A percentile compares a stretch with the other conserved stretches of the same genome.
phyloP scores from a whole-genome alignment of 64 coral and sea anemone species.

The Platygyra sinensis region DNA sequence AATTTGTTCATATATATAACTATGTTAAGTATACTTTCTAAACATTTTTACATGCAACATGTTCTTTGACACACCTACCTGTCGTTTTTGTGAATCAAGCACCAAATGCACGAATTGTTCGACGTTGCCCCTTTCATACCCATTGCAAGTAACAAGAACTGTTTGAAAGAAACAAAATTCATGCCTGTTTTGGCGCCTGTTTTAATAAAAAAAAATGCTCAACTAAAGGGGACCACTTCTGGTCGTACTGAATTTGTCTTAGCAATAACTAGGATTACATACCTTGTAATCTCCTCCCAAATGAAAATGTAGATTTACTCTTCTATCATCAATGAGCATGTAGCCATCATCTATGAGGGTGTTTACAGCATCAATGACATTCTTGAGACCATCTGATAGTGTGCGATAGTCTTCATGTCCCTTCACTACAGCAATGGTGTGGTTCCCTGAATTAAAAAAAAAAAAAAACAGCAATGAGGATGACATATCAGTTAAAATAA shows the following conservation, averaged over 20 bases:
- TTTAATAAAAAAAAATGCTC: too few relatives aligned
- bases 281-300: conserved; percentile 21
- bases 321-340: neutral
- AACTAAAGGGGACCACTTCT: too few relatives aligned
- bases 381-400: neutral
- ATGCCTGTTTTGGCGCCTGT: neutral
- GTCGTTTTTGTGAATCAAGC: conserved; percentile 5
- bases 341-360: neutral
- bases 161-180: neutral
- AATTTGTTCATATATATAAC: too few relatives aligned
- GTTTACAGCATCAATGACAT: neutral
- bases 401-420: too few relatives aligned
- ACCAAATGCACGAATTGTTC: conserved; percentile 4
- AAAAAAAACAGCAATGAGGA: too few relatives aligned
- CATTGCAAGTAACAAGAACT: conserved; percentile 9
- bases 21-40: too few relatives aligned
- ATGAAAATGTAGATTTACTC: neutral
- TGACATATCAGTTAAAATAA: neutral
- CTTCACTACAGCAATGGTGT: too few relatives aligned
- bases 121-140: conserved; percentile 1
- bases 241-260: too few relatives aligned
- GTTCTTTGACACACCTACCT: neutral
- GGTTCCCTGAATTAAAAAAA: too few relatives aligned
- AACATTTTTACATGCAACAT: too few relatives aligned
- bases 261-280: neutral